Percentiles rank a stretch among this genome's conserved stretches.
Evolutionary conservation across 1,140 invertebrate species (phyloP).

Genomic region (Drosophila subobscura): DNA sequence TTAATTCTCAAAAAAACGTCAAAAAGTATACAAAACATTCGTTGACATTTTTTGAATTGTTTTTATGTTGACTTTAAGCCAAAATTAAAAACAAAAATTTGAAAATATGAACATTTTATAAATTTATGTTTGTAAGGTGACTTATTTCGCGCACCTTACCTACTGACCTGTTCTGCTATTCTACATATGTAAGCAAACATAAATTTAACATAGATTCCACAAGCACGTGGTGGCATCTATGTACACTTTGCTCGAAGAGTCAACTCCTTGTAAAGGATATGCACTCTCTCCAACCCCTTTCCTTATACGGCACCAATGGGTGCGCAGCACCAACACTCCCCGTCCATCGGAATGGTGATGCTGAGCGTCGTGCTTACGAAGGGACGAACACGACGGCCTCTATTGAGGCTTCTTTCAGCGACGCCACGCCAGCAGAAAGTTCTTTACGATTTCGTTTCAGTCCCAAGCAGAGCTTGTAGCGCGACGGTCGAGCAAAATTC

Average conservation of each 20-base stretch:
- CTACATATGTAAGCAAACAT: no score
- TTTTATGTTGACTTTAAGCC: no score
- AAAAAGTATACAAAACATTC: no score
- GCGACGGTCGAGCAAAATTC: constrained; percentile 9
- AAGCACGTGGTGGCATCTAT: constrained; percentile 21
- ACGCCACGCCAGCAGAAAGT: neutral
- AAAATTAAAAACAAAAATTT: no score
- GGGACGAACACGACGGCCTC: neutral
- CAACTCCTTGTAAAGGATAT: constrained; percentile 3
- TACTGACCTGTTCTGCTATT: no score
- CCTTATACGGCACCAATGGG: constrained; percentile 13
- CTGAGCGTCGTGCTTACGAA: constrained; percentile 5
- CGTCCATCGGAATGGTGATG: constrained; percentile 1
- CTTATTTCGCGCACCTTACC: no score
- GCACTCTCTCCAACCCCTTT: constrained; percentile 12
- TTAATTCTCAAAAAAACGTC: no score
- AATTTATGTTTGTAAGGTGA: no score
- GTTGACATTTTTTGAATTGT: no score
- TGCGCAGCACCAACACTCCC: constrained; percentile 13
- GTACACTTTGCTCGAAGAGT: neutral
- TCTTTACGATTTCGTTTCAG: constrained; percentile 17
- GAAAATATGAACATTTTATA: no score
- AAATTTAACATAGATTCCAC: constrained; percentile 7
- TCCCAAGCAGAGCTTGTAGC: constrained; percentile 23
- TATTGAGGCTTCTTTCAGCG: constrained; percentile 9